These are phyloP conservation scores for Pithys albifrons DNA, from an alignment of 2,113 vertebrate species.

Conservation along the genomic window DNA sequence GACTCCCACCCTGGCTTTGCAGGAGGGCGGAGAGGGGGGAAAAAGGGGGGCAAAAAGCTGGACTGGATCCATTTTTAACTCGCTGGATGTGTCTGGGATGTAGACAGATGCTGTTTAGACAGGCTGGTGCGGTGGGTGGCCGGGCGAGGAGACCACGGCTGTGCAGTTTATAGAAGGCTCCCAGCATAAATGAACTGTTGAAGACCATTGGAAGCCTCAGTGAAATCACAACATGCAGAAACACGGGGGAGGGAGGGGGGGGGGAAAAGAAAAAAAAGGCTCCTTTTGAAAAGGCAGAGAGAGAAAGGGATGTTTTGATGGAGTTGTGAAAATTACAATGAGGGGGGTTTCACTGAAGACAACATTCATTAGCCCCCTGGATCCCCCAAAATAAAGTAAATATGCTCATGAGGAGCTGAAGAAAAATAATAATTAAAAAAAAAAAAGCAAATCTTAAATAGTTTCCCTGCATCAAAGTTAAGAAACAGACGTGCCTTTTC, in stretches of 20 bases:
- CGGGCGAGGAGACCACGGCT: constrained; percentile 73
- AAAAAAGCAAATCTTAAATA: constrained; percentile 84
- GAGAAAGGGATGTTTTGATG: constrained; percentile 54
- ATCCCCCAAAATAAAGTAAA: constrained; percentile 52
- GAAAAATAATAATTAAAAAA: background rate
- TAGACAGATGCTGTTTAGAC: constrained; percentile 88
- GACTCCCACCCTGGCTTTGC: background rate
- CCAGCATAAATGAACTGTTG: constrained; percentile 91
- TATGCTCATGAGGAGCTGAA: constrained; percentile 35
- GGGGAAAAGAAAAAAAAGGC: background rate
- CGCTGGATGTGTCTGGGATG: constrained; percentile 77
- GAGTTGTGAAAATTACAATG: constrained; percentile 59
- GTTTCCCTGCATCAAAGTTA: constrained; percentile 74
- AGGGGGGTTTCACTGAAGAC: constrained; percentile 71
- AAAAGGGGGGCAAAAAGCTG: background rate
- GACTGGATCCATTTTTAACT: constrained; percentile 72
- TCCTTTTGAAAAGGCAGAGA: background rate
- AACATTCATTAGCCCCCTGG: constrained; percentile 74
- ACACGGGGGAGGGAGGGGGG: constrained; percentile 37
- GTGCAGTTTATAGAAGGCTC: constrained; percentile 85
- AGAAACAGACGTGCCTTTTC: constrained; percentile 78
- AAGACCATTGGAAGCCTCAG: constrained; percentile 90
- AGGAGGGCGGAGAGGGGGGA: background rate
- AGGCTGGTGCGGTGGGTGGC: constrained; percentile 91
- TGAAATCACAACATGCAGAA: constrained; percentile 92